Evolutionary conservation across 2,888 invertebrate species (phyloP), one percentile per base, ranked within the genome.

Genomic region (Amiota communis): DNA sequence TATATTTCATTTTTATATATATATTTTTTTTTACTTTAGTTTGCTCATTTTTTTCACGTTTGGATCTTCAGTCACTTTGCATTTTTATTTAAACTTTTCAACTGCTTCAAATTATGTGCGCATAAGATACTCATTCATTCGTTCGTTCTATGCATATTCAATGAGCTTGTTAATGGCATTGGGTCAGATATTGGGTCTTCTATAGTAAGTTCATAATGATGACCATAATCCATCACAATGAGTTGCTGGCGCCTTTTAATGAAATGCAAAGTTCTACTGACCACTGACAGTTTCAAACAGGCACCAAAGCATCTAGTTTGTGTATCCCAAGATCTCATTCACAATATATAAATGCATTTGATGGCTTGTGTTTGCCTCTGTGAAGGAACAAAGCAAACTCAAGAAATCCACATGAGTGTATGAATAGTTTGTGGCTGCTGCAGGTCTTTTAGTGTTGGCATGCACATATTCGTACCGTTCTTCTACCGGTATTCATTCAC

Each of bases 171-270:
- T 36, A 68, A 53, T 48, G 65, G 57, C 10, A 4, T 36, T 36
- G 6, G 6, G 2, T 2, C 1, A 36, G 36, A 36, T 6, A 4
- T 36, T 36, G 3, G 36, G 36, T 36, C 6, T 3, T 23, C 23
- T 3, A 23, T 11, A 2, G 53, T 51, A 51, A 8, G 20, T 15
- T 59, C 6, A 17, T 20, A 8, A 8, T 59, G 17, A 10, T 20
- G 20, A 17, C 17, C 57, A 20, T 53, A 48, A 68, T 68, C 67
- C 36, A 68, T 68, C 67, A 68, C 48, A 12, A 17, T 23, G 51
- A 20, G 75, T 72, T 81, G 71, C 80, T 79, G 23, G 23, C 23
- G 3, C 23, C 73, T 79, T 83, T 83, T 83, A 83, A 83, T 83
- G 83, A 84, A 83, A 83, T 81, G 82, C 80, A 81, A 76, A 79